Conservation (phyloP, 2,797 vertebrate genomes). For the Coendou prehensilis region DNA sequence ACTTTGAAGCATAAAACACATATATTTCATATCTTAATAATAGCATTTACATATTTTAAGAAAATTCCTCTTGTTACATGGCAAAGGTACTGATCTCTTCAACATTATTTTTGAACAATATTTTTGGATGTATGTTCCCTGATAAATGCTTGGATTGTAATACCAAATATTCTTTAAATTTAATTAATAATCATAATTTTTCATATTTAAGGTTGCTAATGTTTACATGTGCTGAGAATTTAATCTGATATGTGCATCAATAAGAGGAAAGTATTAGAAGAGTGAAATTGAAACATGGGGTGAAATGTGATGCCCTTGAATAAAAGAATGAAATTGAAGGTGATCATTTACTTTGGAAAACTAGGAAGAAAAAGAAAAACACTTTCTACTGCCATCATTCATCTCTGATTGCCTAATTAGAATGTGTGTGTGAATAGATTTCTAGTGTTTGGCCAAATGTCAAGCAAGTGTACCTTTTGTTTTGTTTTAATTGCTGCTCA, state of each 20-base stretch:
- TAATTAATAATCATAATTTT: not conserved
- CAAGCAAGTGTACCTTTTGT: not conserved
- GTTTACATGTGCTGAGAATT: not conserved
- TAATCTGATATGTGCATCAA: not conserved
- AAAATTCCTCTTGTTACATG: not conserved
- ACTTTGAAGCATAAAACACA: not conserved
- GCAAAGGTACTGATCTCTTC: not conserved
- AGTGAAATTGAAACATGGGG: not conserved
- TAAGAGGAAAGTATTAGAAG: not conserved
- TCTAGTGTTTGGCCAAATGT: not conserved
- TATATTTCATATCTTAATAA: not conserved
- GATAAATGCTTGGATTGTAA: not conserved
- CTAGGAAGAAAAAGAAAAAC: not conserved
- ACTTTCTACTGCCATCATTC: not conserved
- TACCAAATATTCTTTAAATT: not conserved
- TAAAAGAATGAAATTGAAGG: not conserved
- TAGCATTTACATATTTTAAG: not conserved
- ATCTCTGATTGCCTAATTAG: not conserved
- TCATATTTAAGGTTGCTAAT: not conserved
- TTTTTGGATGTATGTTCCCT: not conserved
- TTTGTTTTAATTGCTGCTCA: not conserved
- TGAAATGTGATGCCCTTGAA: not conserved
- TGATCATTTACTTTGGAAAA: not conserved
- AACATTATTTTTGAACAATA: not conserved
- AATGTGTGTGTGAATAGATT: not conserved